phyloP scores from a whole-genome alignment of 2,113 vertebrate species.

The Sorex fumeus region DNA sequence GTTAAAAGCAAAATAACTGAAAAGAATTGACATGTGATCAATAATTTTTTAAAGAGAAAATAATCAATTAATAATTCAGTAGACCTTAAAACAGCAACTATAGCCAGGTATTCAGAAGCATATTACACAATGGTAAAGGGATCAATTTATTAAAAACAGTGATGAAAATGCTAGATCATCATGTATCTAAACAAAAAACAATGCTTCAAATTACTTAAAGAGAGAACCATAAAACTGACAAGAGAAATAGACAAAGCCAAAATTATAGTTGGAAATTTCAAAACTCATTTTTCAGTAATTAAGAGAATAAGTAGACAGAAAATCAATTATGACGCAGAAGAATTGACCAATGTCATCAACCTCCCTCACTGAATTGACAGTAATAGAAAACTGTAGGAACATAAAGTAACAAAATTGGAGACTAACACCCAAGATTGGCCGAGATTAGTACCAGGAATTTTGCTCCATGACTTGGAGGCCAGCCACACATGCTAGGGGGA shows the following conservation, averaged over 20 bases:
- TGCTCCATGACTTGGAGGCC: no score
- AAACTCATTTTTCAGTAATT: neutral
- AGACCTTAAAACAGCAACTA: neutral
- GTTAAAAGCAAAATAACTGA: constrained; percentile 26
- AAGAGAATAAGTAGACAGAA: neutral
- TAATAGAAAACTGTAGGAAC: neutral
- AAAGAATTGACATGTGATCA: neutral
- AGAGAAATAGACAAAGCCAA: constrained; percentile 13
- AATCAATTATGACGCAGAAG: neutral
- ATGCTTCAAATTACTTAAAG: neutral
- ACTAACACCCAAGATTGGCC: no score
- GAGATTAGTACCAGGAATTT: no score
- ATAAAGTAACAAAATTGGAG: no score
- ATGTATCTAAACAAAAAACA: neutral
- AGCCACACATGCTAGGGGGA: no score
- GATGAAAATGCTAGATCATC: neutral
- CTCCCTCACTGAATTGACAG: neutral
- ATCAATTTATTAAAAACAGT: no score
- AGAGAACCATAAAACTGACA: neutral
- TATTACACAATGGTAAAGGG: neutral
- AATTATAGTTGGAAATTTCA: neutral
- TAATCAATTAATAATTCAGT: neutral
- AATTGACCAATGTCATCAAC: neutral
- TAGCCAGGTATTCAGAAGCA: neutral
- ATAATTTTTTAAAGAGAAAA: neutral